Conservation (phyloP, 2,888 invertebrate species). For the Galerucella calmariensis region DNA sequence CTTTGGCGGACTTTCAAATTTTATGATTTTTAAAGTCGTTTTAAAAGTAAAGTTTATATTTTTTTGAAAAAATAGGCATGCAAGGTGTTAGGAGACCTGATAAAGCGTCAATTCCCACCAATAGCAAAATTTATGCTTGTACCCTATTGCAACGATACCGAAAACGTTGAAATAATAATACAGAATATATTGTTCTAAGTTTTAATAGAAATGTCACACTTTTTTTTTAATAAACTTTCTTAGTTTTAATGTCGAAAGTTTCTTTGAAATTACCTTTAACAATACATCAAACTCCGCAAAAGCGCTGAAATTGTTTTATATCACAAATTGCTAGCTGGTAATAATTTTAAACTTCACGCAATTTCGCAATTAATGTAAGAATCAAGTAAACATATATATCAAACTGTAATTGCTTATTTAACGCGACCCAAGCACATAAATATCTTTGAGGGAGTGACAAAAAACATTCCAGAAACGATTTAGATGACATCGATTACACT, state of each 20-base stretch:
- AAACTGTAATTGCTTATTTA: background rate
- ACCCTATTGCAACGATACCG: no score
- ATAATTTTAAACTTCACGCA: slow-evolving; percentile 26
- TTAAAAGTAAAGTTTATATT: no score
- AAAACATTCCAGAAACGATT: background rate
- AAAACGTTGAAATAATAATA: no score
- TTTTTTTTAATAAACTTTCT: background rate
- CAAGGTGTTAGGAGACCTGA: no score
- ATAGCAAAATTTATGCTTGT: no score
- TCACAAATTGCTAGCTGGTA: slow-evolving; percentile 3
- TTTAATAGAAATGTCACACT: background rate
- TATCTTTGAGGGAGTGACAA: background rate
- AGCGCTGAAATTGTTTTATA: background rate
- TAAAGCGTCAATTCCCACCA: no score
- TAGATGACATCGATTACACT: slow-evolving; percentile 1
- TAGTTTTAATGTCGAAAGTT: background rate
- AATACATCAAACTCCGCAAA: background rate
- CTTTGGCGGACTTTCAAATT: no score
- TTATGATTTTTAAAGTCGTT: no score
- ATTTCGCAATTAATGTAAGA: slow-evolving; percentile 24
- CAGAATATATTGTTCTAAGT: no score
- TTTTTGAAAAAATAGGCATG: no score
- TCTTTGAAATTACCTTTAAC: background rate
- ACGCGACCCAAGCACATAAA: slow-evolving; percentile 11
- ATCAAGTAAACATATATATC: slow-evolving; percentile 16